Evolutionary conservation across 2,888 invertebrate species (phyloP).

Genomic region (Brachypalpus laphriformis): DNA sequence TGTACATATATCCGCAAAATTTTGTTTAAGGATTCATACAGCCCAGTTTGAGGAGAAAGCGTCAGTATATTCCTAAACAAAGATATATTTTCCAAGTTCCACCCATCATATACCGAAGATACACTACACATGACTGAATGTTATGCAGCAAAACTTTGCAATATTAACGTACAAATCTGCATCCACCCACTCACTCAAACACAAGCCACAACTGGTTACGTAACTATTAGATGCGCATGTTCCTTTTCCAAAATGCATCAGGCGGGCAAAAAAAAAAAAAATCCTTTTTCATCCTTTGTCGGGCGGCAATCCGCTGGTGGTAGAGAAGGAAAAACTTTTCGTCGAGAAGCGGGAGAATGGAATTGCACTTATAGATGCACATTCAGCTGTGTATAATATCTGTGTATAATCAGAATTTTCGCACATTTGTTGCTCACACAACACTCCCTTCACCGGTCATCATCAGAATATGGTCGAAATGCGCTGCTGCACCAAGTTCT

Average conservation of each 20-base stretch:
- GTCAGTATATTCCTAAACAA: conserved; percentile 36
- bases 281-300: conserved; percentile 60
- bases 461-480: conserved; percentile 56
- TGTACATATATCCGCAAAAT: not conserved
- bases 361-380: conserved; percentile 23
- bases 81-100: conserved; percentile 33
- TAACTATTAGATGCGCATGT: conserved; percentile 69
- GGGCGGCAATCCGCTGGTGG: not conserved
- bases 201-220: conserved; percentile 63
- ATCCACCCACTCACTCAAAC: conserved; percentile 43
- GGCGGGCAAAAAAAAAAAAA: conserved; percentile 58
- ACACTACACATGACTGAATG: conserved; percentile 28
- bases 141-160: conserved; percentile 35
- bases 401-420: conserved; percentile 23
- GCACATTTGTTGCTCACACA: conserved; percentile 65
- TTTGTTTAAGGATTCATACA: not conserved
- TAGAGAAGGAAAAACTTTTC: conserved; percentile 5
- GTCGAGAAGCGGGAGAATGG: conserved; percentile 60
- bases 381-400: not conserved
- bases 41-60: not conserved
- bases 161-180: conserved; percentile 64
- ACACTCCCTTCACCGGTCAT: conserved; percentile 43
- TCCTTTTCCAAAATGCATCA: conserved; percentile 66
- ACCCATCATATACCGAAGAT: conserved; percentile 34
- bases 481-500: conserved; percentile 41